Base-by-base conservation (phyloP, 2,113 vertebrate genomes). In the Cavia porcellus region DNA sequence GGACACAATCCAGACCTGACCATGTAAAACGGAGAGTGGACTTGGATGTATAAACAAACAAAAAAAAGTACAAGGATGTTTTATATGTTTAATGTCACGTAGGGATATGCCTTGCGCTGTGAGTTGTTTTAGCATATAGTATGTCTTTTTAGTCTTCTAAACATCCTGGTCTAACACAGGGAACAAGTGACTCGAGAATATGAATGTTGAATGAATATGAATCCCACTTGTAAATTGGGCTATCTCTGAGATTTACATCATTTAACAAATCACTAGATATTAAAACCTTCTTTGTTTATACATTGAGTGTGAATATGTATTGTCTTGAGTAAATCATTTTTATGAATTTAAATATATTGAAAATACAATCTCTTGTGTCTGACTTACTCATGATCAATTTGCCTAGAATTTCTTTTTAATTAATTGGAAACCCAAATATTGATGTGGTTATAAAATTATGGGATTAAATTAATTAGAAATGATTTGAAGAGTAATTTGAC, bases 381-480 rank as follows among this genome's bases (percentile, higher is more conserved):
- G 20, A 66, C 7, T 92, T 86, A 61, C 2, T 75, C 0, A 19
- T 68, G 15, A 68, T n/a, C 42, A 3, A 45, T 89, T 95, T 92
- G 55, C 20, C 24, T 80, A 55, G 57, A 72, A 59, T 52, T 80
- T 55, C 80, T 92, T 81, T 87, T 8, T 86, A 50, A 83, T 94
- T 79, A 85, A 15, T 1, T 86, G 25, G 35, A 87, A 97, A 89
- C 4, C 2, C 32, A 89, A 95, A 94, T 50, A 68, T 55, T 94
- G 30, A 42, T 11, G 47, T 47, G 19, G 64, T 55, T 57, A 70
- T 80, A 89, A 85, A 91, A 86, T 77, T 45, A 59, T 38, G 59
- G 8, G 84, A 19, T 96, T 94, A 82, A 95, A 59, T 83, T 74
- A 59, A 38, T 64, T 86, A 38, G 17, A 59, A 83, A 84, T 79